Evolutionary conservation across 2,888 invertebrate species (phyloP), one percentile per base, ranked within the genome.

Genomic region (Drosophila anomelani): DNA sequence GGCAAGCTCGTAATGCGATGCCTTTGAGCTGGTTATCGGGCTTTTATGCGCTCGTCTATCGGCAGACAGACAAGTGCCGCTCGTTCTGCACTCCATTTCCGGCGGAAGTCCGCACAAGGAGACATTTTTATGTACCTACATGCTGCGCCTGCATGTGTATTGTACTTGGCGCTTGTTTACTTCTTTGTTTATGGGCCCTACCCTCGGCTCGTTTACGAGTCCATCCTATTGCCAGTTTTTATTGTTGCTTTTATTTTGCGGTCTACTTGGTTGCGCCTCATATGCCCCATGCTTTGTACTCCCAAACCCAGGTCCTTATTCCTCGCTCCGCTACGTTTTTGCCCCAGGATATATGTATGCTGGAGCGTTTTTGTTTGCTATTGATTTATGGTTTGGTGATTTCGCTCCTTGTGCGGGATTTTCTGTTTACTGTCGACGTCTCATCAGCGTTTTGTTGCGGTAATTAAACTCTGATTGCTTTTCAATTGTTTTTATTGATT

Each of bases 391-490:
- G 67, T 70, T 74, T 62, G 71, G 72, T 70, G 62, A 72, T 73
- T 70, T 56, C 44, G 63, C 57, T 77, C 73, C 63, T 76, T 75
- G 76, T 73, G 53, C 53, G 38, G 59, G 60, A 64, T 71, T 76
- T 85, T 77, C 76, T 66, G 77, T 79, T 75, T 81, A 81, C 67
- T 54, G 81, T 74, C 76, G 73, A 68, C 76, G 80, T 72, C 80
- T 64, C 70, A 70, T 69, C 83, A 64, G 57, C 74, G 74, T 70
- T 53, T 79, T 77, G 85, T 77, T 83, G 81, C 76, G 79, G 84
- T 85, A 85, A 85, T 85, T 85, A 86, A 88, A 83, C 86, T 86
- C 79, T 85, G 85, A 85, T 85, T 88, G 87, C 60, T 78, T 85
- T 81, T 67, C 76, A 88, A 88, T 88, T 88, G 85, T 88, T 83